phyloP scores from a whole-genome alignment of 2,888 invertebrate species.

The Yponomeuta malinellus region DNA sequence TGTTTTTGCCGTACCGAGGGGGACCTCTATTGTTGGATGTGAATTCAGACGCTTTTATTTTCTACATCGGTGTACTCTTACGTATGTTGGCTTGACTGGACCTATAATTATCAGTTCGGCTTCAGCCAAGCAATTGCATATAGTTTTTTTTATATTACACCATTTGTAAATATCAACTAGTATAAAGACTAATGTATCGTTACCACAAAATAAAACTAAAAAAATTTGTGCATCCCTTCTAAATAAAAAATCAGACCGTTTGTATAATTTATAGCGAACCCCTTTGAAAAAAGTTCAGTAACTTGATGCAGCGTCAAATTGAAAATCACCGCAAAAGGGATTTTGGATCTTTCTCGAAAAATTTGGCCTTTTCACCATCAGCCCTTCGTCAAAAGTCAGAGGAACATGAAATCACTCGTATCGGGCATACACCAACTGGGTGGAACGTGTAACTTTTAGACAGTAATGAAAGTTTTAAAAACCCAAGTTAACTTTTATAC shows the following conservation, averaged over 20 bases:
- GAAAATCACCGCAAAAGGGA: not conserved
- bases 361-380: slow-evolving; percentile 50
- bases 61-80: not conserved
- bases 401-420: slow-evolving; percentile 68
- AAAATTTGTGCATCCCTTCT: not conserved
- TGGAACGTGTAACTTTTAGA: slow-evolving; percentile 47
- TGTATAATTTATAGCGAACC: not conserved
- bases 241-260: not conserved
- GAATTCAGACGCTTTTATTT: slow-evolving; percentile 36
- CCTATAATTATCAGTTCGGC: not conserved
- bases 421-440: slow-evolving; percentile 58
- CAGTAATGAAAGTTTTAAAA: slow-evolving; percentile 67
- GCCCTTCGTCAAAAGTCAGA: slow-evolving; percentile 68
- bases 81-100: not conserved
- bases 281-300: not conserved
- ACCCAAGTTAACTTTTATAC: slow-evolving; percentile 65
- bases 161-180: not conserved
- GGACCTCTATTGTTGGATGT: slow-evolving; percentile 41
- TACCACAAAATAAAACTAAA: not conserved
- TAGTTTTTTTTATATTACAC: not conserved
- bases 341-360: not conserved
- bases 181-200: not conserved
- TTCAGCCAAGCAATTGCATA: not conserved
- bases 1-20: slow-evolving; percentile 61
- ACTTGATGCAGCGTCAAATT: not conserved